phyloP scores from a whole-genome alignment of 2,113 vertebrate species.

The Phalacrocorax aristotelis region DNA sequence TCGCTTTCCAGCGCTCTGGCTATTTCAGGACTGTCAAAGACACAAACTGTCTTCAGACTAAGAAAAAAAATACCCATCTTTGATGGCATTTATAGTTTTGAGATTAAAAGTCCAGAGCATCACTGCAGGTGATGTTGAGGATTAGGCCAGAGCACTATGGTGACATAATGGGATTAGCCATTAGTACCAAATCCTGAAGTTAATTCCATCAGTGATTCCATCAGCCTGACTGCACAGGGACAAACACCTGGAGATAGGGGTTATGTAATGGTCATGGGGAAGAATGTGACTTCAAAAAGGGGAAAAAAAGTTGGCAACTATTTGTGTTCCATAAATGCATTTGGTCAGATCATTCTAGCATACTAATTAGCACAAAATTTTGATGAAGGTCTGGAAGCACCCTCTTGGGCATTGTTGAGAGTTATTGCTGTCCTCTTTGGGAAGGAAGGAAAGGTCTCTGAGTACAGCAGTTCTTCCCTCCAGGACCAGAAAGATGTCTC shows the following conservation, averaged over 20 bases:
- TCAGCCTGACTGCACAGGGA: background rate
- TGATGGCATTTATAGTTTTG: slow-evolving; percentile 15
- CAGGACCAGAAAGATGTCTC: background rate
- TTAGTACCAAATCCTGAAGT: slow-evolving; percentile 11
- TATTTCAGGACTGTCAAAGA: background rate
- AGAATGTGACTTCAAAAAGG: background rate
- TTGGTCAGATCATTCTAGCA: background rate
- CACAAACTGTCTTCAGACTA: background rate
- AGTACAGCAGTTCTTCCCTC: background rate
- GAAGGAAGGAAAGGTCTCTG: background rate
- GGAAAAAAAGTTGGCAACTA: background rate
- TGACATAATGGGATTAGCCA: slow-evolving; percentile 36
- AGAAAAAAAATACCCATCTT: background rate
- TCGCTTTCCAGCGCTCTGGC: background rate
- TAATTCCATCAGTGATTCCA: slow-evolving; percentile 1
- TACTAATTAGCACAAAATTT: background rate
- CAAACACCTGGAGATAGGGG: background rate
- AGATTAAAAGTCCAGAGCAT: background rate
- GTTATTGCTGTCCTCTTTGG: background rate
- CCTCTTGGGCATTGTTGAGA: background rate
- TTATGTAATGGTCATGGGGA: background rate
- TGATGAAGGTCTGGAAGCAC: background rate
- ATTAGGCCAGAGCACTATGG: slow-evolving; percentile 1
- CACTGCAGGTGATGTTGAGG: background rate
- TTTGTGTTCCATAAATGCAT: background rate